Conservation (phyloP, 2,888 invertebrate genomes). For the Monoplex corrugatus region DNA sequence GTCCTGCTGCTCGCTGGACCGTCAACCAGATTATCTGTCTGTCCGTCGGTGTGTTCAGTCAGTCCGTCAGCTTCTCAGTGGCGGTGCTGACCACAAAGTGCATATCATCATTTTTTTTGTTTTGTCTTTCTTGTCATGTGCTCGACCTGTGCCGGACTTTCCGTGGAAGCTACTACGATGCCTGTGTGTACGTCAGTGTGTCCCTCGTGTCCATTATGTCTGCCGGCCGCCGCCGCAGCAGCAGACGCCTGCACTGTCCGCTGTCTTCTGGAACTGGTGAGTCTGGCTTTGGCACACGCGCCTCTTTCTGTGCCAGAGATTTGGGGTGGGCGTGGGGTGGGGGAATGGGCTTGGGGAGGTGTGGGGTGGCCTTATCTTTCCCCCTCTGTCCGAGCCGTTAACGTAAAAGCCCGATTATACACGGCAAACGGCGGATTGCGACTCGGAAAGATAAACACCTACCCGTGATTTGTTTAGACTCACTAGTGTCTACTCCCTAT, state of each 20-base stretch:
- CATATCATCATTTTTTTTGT: not conserved
- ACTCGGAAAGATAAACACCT: too few species aligned
- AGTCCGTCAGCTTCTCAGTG: not conserved
- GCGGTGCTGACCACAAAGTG: too few species aligned
- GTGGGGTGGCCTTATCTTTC: not conserved
- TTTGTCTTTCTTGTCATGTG: constrained; percentile 49
- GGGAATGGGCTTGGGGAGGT: not conserved
- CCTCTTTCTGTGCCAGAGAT: not conserved
- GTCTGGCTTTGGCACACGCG: not conserved
- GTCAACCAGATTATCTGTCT: not conserved
- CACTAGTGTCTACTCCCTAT: too few species aligned
- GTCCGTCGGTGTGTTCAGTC: not conserved
- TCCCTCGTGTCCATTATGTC: constrained; percentile 54
- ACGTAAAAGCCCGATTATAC: not conserved
- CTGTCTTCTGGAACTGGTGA: constrained; percentile 66
- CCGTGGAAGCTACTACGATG: constrained; percentile 55
- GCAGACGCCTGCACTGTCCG: constrained; percentile 70
- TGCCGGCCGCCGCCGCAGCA: constrained; percentile 55
- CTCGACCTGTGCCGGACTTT: constrained; percentile 56
- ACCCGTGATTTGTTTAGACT: too few species aligned
- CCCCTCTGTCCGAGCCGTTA: not conserved
- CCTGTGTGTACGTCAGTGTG: constrained; percentile 65
- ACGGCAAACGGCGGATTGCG: too few species aligned
- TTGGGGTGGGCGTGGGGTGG: not conserved
- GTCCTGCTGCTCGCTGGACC: not conserved